Conservation (phyloP, 2,888 invertebrate genomes). For the Physocephala rufipes region DNA sequence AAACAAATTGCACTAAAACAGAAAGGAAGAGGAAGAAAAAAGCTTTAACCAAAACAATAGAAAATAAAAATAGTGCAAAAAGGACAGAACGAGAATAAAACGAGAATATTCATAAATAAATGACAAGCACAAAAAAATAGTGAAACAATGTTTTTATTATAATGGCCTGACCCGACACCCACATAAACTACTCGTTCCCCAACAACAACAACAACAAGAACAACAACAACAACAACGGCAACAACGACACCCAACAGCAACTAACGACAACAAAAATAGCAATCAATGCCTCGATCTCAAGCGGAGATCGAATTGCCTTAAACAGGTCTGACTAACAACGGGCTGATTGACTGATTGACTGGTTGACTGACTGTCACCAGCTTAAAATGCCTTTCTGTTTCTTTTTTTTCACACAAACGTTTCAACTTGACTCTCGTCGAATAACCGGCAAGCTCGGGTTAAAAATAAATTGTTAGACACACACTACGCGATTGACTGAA, state of each 20-base stretch:
- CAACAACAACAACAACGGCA: background rate
- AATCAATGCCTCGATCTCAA: background rate
- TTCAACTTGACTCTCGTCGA: background rate
- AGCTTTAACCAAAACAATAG: background rate
- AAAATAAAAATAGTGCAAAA: too few relatives aligned
- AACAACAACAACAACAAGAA: constrained; percentile 14
- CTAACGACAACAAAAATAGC: background rate
- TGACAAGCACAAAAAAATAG: constrained; percentile 3
- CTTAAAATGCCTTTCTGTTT: background rate
- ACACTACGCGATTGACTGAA: too few relatives aligned
- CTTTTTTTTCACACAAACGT: background rate
- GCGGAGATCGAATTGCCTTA: constrained; percentile 7
- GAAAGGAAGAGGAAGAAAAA: background rate
- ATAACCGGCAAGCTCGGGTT: background rate
- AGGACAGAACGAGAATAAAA: too few relatives aligned
- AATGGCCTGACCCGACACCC: constrained; percentile 30
- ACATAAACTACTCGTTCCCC: constrained; percentile 14
- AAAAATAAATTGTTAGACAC: too few relatives aligned
- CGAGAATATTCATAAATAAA: background rate
- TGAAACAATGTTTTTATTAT: constrained; percentile 28
- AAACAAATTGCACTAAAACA: background rate
- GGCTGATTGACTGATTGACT: too few relatives aligned
- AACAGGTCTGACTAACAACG: background rate
- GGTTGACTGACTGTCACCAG: too few relatives aligned
- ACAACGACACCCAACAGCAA: background rate